A percentile compares a stretch with the other conserved stretches of the same genome.
phyloP scores from a whole-genome alignment of 2,888 invertebrate genomes.

The Disparrhopalites patrizii region DNA sequence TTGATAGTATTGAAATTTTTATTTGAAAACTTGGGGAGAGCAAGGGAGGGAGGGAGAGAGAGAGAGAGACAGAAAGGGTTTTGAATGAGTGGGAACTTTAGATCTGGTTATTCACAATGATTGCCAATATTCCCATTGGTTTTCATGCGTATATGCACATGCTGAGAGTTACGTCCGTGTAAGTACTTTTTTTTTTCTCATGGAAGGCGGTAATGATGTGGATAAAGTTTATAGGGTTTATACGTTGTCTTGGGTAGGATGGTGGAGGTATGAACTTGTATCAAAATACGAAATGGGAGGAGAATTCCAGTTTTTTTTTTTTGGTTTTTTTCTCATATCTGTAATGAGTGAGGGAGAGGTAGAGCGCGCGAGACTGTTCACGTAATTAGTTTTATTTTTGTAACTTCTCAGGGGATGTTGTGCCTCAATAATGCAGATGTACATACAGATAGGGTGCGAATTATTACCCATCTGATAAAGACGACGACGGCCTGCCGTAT shows the following conservation, averaged over 20 bases:
- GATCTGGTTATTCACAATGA: conserved; percentile 11
- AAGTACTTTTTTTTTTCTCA: too few species aligned
- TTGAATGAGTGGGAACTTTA: conserved; percentile 5
- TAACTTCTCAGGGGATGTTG: background rate
- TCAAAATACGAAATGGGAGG: too few species aligned
- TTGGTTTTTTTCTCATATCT: too few species aligned
- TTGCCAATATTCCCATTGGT: conserved; percentile 11
- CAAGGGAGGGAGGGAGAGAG: background rate
- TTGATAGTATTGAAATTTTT: conserved; percentile 14
- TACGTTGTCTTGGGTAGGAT: too few species aligned
- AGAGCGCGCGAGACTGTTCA: too few species aligned
- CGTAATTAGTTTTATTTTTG: conserved; percentile 3
- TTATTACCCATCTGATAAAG: conserved; percentile 4
- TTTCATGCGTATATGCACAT: background rate
- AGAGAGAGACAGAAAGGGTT: background rate
- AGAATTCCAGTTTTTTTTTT: too few species aligned
- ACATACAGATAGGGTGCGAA: conserved; percentile 1
- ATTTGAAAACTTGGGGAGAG: background rate
- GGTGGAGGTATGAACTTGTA: too few species aligned
- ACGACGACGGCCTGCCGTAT: too few species aligned
- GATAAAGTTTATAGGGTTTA: too few species aligned
- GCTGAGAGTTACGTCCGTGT: too few species aligned
- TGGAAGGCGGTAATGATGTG: too few species aligned
- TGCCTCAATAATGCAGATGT: background rate
- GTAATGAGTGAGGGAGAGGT: too few species aligned